Percentiles rank a stretch among this genome's conserved stretches.
These are phyloP conservation scores for Melipona beecheii DNA, from an alignment of 2,888 invertebrate genomes.

Conservation along the genomic window DNA sequence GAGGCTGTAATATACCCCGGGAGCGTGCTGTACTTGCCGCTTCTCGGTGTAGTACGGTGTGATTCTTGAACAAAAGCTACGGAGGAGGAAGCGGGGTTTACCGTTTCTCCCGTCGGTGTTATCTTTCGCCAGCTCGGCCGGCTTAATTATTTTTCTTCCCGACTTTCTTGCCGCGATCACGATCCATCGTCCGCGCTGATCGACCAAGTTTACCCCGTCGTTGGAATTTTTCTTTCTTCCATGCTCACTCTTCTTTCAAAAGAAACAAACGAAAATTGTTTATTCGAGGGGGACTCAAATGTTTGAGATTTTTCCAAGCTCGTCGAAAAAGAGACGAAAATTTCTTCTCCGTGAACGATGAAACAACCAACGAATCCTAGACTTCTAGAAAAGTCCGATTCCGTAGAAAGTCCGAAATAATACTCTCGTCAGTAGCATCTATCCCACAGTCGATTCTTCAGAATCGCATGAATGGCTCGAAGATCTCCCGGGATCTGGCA, in stretches of 20 bases:
- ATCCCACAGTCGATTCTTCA: not conserved
- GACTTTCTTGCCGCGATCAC: not conserved
- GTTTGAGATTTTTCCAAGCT: not conserved
- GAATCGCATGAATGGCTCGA: not conserved
- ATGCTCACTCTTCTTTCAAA: not conserved
- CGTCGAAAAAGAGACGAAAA: not conserved
- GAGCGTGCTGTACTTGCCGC: constrained; percentile 64
- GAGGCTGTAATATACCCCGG: constrained; percentile 66
- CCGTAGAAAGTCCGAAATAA: not conserved
- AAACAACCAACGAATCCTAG: not conserved
- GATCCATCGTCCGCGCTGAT: not conserved
- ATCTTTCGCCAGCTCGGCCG: constrained; percentile 26
- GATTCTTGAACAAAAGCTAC: constrained; percentile 72
- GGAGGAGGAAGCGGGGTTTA: constrained; percentile 52
- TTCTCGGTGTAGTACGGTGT: constrained; percentile 61
- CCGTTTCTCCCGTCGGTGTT: constrained; percentile 48
- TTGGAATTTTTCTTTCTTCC: too few relatives aligned
- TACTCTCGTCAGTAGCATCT: not conserved
- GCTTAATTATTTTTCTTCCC: constrained; percentile 47
- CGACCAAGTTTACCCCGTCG: not conserved
- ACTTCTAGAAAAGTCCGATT: not conserved
- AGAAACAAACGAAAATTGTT: not conserved
- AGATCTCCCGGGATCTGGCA: not conserved
- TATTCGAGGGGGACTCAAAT: not conserved
- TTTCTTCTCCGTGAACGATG: not conserved